A percentile compares a stretch with the other conserved stretches of the same genome.
phyloP scores from a whole-genome alignment of 92 coral and sea anemone species.

The Phenganax marumi region DNA sequence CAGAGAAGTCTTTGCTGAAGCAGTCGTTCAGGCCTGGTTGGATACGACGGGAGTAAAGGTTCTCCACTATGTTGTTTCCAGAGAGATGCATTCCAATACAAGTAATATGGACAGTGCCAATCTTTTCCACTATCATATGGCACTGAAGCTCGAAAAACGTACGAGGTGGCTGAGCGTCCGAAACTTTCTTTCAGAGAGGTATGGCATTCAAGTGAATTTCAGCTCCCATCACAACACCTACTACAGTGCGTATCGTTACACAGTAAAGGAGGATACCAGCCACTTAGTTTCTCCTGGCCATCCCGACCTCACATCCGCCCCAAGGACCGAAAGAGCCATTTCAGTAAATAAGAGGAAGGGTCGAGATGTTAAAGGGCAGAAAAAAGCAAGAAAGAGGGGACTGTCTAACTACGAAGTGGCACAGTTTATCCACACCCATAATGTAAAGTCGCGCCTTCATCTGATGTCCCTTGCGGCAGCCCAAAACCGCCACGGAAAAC shows the following conservation, averaged over 20 bases:
- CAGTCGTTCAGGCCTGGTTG: conserved; percentile 33
- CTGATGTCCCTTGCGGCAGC: conserved; percentile 49
- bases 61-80: conserved; percentile 36
- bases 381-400: conserved; percentile 4
- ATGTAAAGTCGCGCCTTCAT: conserved; percentile 30
- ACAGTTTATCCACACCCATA: conserved; percentile 30
- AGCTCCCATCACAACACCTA: conserved; percentile 58
- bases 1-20: conserved; percentile 43
- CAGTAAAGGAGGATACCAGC: conserved; percentile 46
- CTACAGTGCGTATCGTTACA: conserved; percentile 48
- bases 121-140: conserved; percentile 43
- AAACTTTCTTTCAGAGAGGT: conserved; percentile 38
- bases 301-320: conserved; percentile 48
- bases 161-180: conserved; percentile 46
- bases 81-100: conserved; percentile 28
- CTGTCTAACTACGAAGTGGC: conserved; percentile 46
- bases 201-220: conserved; percentile 56
- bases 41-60: conserved; percentile 5
- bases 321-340: conserved; percentile 47
- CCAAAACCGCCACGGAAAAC: conserved; percentile 57
- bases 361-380: neutral
- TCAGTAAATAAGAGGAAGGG: conserved; percentile 37
- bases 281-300: conserved; percentile 36
- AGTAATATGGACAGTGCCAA: neutral
- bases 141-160: conserved; percentile 39